A percentile compares a stretch with the other conserved stretches of the same genome.
These are phyloP conservation scores for Lemur catta DNA, from an alignment of 2,797 vertebrate genomes.

Conservation along the genomic window DNA sequence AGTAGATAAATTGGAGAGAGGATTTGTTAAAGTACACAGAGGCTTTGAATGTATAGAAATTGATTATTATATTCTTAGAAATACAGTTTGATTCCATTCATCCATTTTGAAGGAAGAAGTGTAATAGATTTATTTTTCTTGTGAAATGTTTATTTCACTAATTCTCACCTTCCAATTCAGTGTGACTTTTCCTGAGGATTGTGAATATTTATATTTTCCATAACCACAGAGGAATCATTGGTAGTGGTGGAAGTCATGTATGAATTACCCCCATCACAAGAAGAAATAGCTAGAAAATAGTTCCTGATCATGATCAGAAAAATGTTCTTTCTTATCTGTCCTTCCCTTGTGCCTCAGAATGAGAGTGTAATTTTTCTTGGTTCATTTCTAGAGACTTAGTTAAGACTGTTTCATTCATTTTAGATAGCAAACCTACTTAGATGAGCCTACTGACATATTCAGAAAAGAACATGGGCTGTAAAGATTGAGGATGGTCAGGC, in stretches of 20 bases:
- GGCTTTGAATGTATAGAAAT: neutral
- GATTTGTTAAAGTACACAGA: neutral
- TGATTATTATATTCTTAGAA: neutral
- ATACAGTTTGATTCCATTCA: neutral
- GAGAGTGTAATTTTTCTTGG: neutral
- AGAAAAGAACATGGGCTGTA: neutral
- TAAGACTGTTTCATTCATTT: neutral
- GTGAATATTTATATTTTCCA: neutral
- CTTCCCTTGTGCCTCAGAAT: neutral
- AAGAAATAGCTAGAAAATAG: neutral
- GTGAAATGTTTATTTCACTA: neutral
- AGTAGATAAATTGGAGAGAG: neutral
- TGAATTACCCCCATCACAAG: neutral
- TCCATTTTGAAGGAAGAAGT: neutral
- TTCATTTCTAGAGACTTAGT: neutral
- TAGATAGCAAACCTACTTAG: neutral
- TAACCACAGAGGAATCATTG: neutral
- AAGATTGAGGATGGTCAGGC: neutral
- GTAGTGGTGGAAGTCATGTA: neutral
- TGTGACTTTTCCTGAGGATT: neutral
- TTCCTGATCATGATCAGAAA: neutral
- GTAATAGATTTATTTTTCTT: neutral
- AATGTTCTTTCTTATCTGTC: neutral
- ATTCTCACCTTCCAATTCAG: neutral
- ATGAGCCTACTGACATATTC: neutral